These are phyloP conservation scores for Mastomys natalensis DNA, from an alignment of 2,113 vertebrate species.

Conservation along the genomic window DNA sequence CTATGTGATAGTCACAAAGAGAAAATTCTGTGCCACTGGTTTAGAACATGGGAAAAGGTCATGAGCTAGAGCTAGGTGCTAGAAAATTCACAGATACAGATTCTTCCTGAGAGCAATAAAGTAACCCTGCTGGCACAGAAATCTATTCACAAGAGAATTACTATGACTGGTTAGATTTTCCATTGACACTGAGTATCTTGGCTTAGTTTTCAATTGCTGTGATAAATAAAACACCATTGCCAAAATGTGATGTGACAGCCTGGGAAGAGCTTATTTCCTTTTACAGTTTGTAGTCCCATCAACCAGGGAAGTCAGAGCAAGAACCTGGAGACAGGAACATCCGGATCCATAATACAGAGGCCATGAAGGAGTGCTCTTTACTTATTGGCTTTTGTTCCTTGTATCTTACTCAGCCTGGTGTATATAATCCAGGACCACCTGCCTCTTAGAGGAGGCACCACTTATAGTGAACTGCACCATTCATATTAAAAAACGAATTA, in stretches of 20 bases:
- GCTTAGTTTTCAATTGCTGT: not conserved
- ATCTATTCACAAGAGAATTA: conserved; percentile 41
- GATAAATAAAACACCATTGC: not conserved
- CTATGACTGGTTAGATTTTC: not conserved
- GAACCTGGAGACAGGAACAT: not conserved
- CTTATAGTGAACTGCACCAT: not conserved
- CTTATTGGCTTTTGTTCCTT: not conserved
- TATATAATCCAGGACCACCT: not conserved
- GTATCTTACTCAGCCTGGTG: not conserved
- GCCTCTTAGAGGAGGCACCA: not conserved
- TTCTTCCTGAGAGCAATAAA: not conserved
- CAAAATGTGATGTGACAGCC: not conserved
- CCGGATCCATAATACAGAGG: not conserved
- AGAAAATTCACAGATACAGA: not conserved
- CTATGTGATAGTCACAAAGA: not conserved
- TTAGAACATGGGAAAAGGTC: not conserved
- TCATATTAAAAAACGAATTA: not conserved
- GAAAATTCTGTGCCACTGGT: not conserved
- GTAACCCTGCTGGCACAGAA: not conserved
- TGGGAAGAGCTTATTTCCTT: not conserved
- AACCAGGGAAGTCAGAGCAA: not conserved
- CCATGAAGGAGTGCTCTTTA: not conserved
- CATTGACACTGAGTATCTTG: not conserved
- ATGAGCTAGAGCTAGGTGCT: not conserved
- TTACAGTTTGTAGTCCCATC: not conserved